phyloP scores from a whole-genome alignment of 2,797 vertebrate genomes.

The Clamator glandarius region DNA sequence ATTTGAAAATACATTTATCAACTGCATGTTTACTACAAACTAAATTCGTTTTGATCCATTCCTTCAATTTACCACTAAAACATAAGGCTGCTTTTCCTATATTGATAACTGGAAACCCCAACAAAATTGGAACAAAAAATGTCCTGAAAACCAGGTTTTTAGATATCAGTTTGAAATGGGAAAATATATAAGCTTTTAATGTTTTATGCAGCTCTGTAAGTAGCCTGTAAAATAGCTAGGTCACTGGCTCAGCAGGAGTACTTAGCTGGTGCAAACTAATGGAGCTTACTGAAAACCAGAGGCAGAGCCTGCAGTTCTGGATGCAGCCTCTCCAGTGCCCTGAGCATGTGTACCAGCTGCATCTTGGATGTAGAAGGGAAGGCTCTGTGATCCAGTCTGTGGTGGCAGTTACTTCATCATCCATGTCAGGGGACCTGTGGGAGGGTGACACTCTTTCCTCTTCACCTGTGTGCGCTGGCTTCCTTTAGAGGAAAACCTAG shows the following conservation, averaged over 20 bases:
- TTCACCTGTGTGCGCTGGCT: not conserved
- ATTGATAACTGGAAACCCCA: not conserved
- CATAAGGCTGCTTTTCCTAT: not conserved
- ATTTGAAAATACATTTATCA: not conserved
- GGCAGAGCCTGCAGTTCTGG: not conserved
- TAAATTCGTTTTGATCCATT: not conserved
- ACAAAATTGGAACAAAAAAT: not conserved
- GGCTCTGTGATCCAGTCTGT: not conserved
- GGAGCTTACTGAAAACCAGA: not conserved
- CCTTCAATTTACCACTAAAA: not conserved
- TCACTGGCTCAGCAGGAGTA: not conserved
- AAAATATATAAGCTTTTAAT: not conserved
- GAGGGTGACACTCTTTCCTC: not conserved
- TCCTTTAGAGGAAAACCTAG: not conserved
- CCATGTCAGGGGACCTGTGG: not conserved
- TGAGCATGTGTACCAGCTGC: rapidly evolving
- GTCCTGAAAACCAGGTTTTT: not conserved
- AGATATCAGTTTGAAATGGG: not conserved
- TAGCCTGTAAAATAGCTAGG: not conserved
- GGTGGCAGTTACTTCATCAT: not conserved
- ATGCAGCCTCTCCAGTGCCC: too few species aligned
- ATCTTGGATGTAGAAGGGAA: not conserved
- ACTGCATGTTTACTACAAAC: not conserved
- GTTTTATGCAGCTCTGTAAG: not conserved
- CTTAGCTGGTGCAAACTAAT: not conserved